Evolutionary conservation across 2,113 vertebrate genomes (phyloP).

Genomic region (Pandion haliaetus): DNA sequence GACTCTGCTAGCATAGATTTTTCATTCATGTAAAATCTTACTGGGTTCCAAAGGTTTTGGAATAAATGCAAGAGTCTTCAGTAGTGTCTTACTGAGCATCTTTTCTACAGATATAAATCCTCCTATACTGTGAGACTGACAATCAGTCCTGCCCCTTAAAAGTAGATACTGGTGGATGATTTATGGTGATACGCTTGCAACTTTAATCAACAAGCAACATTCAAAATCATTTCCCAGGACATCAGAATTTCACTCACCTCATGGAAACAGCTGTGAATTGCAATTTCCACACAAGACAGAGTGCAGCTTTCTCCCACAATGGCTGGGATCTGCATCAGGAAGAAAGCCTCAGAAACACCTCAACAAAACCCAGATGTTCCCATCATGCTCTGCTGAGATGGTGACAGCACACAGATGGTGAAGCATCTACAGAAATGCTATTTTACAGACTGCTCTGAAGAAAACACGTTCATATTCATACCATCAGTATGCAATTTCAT

Average conservation of each 20-base stretch:
- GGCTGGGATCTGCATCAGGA: constrained; percentile 75
- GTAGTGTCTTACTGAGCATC: not conserved
- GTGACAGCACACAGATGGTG: not conserved
- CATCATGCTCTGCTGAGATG: not conserved
- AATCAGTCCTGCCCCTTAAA: not conserved
- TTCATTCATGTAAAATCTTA: not conserved
- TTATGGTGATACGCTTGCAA: not conserved
- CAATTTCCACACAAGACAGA: constrained; percentile 74
- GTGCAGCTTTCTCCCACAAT: constrained; percentile 75
- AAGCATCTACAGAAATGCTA: not conserved
- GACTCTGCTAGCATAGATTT: not conserved
- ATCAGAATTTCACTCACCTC: constrained; percentile 68
- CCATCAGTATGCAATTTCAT: not conserved
- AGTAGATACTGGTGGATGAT: not conserved
- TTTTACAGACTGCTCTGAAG: not conserved
- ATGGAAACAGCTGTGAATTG: constrained; percentile 75
- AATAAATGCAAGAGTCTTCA: not conserved
- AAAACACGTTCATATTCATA: not conserved
- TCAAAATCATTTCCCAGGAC: not conserved
- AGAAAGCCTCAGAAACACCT: not conserved
- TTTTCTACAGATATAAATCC: not conserved
- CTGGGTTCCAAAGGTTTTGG: not conserved
- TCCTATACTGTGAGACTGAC: not conserved
- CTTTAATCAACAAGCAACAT: not conserved
- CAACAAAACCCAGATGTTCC: not conserved